A percentile compares a stretch with the other conserved stretches of the same genome.
phyloP scores from a whole-genome alignment of 2,888 invertebrate genomes.

The Xestia rhomboidea region DNA sequence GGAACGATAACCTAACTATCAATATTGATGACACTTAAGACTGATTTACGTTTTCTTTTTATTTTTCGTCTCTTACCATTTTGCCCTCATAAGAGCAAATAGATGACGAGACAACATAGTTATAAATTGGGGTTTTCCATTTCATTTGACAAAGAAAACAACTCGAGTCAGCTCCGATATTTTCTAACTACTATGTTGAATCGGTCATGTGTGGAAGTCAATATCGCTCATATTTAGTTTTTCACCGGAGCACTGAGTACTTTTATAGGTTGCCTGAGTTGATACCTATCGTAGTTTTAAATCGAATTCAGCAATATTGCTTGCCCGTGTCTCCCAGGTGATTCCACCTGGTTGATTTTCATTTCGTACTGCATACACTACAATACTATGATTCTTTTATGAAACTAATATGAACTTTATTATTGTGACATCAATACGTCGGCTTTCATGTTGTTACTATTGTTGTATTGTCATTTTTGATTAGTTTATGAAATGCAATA shows the following conservation, averaged over 20 bases:
- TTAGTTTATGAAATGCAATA: constrained; percentile 45
- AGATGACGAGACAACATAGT: not conserved
- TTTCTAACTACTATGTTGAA: constrained; percentile 27
- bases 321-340: constrained; percentile 79
- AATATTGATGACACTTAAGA: constrained; percentile 18
- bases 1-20: constrained; percentile 12
- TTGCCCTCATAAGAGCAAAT: not conserved
- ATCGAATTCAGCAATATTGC: constrained; percentile 86
- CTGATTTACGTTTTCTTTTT: not conserved
- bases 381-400: constrained; percentile 74
- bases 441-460: constrained; percentile 40
- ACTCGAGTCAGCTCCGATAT: constrained; percentile 14
- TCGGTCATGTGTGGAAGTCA: constrained; percentile 41
- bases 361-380: constrained; percentile 77
- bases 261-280: constrained; percentile 64
- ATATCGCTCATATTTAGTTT: constrained; percentile 51
- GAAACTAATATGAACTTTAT: constrained; percentile 78
- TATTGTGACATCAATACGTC: constrained; percentile 65
- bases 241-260: constrained; percentile 62
- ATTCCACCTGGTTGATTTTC: constrained; percentile 78
- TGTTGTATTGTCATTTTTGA: constrained; percentile 49
- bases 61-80: not conserved
- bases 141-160: constrained; percentile 34
- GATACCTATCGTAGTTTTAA: constrained; percentile 81
- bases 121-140: constrained; percentile 21